Base-by-base conservation (phyloP, 1,140 invertebrate genomes). In the Diorhabda carinulata region DNA sequence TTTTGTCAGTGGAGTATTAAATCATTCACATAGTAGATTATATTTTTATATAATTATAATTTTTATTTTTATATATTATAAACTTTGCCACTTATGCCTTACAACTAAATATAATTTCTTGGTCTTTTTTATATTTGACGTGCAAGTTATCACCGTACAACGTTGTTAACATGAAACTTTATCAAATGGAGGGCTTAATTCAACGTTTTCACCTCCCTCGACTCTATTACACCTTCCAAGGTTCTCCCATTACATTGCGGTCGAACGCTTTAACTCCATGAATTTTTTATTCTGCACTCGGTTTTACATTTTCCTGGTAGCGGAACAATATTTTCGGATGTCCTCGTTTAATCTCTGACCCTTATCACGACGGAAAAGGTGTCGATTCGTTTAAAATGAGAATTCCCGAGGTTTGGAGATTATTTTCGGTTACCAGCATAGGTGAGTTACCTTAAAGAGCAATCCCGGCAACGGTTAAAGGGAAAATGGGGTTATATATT, bases 151-250 rank as follows among this genome's bases (percentile, higher is more conserved):
- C 61, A 43, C 43, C 43, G 25, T 47, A 47, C n/a, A 62, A 43
- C 41, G 43, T 10, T 42, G 43, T 47, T 62, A 62, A 62, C 61
- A 62, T 10, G 41, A 43, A 47, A 43, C 61, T 62, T 62, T 62
- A 62, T 62, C 61, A 62, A 62, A 62, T 62, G 61, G 61, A 43
- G 61, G 43, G 43, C 43, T 62, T 43, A 62, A 62, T 62, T 62
- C 61, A 62, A 62, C 61, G 61, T 62, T 62, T 62, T 62, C 61
- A 62, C 61, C 61, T 62, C 43, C 43, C 61, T 43, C 44, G 44
- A 62, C 61, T 62, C 61, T 43, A 62, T 62, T 62, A 62, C 43
- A 40, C n/a, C 43, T 43, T 43, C 43, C 7, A 62, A 62, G 61
- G 61, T 62, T 62, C 43, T 43, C 43, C 41, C 43, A 62, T 62